Evolutionary conservation across 1,140 invertebrate genomes (phyloP).

Genomic region (Schlechtendalia chinensis): DNA sequence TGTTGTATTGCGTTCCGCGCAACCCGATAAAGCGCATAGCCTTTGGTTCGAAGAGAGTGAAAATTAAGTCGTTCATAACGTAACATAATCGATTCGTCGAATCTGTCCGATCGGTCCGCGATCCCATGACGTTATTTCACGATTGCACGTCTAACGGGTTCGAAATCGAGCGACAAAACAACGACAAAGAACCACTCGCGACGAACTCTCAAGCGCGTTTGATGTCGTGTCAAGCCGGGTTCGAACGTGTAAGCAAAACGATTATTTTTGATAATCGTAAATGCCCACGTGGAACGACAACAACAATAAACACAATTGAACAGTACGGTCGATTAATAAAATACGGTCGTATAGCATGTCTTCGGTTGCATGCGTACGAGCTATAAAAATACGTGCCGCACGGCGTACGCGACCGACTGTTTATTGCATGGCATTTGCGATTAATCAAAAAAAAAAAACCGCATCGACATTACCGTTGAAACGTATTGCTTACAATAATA

Average conservation of each 20-base stretch:
- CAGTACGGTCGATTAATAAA: constrained; percentile 19
- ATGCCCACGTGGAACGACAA: neutral
- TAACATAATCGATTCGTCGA: too few relatives aligned
- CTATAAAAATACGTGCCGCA: neutral
- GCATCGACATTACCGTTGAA: too few relatives aligned
- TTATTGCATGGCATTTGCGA: neutral
- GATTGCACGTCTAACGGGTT: too few relatives aligned
- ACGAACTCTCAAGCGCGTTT: neutral
- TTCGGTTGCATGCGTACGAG: constrained; percentile 11
- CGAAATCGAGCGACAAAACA: too few relatives aligned
- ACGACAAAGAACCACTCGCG: neutral
- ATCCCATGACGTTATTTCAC: too few relatives aligned
- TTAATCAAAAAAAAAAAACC: too few relatives aligned
- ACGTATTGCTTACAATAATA: too few relatives aligned
- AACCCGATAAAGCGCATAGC: too few relatives aligned
- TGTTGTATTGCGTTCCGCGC: too few relatives aligned
- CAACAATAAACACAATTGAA: constrained; percentile 26
- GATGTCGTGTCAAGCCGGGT: neutral
- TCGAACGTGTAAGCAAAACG: neutral
- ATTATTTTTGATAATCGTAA: constrained; percentile 10
- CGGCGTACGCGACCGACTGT: neutral
- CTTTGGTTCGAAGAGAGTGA: too few relatives aligned
- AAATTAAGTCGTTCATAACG: too few relatives aligned
- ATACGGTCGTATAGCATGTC: neutral
- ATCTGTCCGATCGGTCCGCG: too few relatives aligned